Percentiles rank a stretch among this genome's conserved stretches.
These are phyloP conservation scores for Stenchaetothrips biformis DNA, from an alignment of 2,888 invertebrate genomes.

Conservation along the genomic window DNA sequence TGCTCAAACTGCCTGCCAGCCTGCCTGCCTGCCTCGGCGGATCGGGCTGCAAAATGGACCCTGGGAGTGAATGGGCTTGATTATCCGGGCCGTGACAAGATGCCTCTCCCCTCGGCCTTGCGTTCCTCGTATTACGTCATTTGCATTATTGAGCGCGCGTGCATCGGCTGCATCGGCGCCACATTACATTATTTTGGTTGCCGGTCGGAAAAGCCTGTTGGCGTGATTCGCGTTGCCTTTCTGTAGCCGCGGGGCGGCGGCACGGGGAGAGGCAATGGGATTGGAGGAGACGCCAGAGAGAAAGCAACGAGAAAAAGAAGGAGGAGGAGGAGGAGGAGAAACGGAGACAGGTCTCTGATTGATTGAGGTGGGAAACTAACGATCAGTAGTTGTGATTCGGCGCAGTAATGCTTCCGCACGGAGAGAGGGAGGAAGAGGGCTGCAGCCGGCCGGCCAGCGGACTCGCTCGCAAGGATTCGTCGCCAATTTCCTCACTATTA, in stretches of 20 bases:
- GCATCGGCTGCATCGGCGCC: not conserved
- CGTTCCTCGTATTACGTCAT: not conserved
- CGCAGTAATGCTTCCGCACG: too few relatives aligned
- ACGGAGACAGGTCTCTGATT: too few relatives aligned
- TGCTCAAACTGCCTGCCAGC: too few relatives aligned
- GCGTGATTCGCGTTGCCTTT: not conserved
- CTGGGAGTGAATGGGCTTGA: not conserved
- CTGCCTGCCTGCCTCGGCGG: too few relatives aligned
- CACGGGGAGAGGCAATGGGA: not conserved
- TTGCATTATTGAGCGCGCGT: conserved; percentile 15
- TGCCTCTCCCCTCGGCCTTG: not conserved
- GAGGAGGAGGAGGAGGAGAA: too few relatives aligned
- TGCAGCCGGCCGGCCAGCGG: too few relatives aligned
- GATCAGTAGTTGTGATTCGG: too few relatives aligned
- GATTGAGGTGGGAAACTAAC: too few relatives aligned
- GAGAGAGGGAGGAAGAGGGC: too few relatives aligned
- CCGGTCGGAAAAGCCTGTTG: not conserved
- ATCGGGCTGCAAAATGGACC: not conserved
- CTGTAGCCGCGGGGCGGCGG: not conserved
- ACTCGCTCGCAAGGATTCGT: too few relatives aligned
- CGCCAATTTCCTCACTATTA: too few relatives aligned
- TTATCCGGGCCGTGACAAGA: not conserved
- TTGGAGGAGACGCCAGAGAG: not conserved
- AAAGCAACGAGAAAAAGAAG: not conserved
- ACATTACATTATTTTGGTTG: not conserved